Base-by-base conservation (phyloP, 2,113 vertebrate species). In the Ameiurus melas region DNA sequence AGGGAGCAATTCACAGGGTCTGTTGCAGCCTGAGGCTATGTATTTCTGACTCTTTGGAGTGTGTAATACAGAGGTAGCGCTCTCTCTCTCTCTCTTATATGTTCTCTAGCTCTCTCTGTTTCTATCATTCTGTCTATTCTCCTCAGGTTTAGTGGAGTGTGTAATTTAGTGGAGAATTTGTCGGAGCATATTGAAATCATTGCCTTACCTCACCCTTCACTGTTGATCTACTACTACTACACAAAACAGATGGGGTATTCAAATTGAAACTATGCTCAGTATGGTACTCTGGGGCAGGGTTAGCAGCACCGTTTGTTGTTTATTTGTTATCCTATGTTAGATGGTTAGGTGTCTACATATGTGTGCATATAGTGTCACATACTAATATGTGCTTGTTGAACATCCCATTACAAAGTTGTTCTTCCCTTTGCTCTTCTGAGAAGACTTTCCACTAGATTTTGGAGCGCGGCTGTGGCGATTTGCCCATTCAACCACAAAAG, bases 31-130 rank as follows among this genome's bases (percentile, higher is more conserved):
- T 71, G 47, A 55, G 47, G 83, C 30, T 71, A 9, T 85, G 77
- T 79, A 70, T 85, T 70, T 58, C 43, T 70, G 64, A 85, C 22
- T 16, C 47, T 70, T n/a, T 79, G 51, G 6, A n/a, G 47, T 78
- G 22, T 53, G 12, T 78, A 78, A 16, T 55, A 79, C 77, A 30
- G 12, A 53, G 43, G 47, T 78, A 16, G 25, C 75, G 53, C 75
- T 13, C 39, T 5, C 14, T 47, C 0, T 13, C 14, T n/a, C 47
- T 79, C 25, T 53, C 14, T 30, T 14, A 6, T 27, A 47, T 77
- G 43, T 53, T 79, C 17, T 78, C 47, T 53, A 4, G 8, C 3
- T 39, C 47, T 53, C 43, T 53, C 77, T 53, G 27, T 79, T 55
- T 55, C 51, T 17, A 79, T 55, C 16, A 19, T 30, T 55, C n/a